These are phyloP conservation scores for Bombyx huttoni DNA, from an alignment of 2,888 invertebrate genomes.

Conservation along the genomic window DNA sequence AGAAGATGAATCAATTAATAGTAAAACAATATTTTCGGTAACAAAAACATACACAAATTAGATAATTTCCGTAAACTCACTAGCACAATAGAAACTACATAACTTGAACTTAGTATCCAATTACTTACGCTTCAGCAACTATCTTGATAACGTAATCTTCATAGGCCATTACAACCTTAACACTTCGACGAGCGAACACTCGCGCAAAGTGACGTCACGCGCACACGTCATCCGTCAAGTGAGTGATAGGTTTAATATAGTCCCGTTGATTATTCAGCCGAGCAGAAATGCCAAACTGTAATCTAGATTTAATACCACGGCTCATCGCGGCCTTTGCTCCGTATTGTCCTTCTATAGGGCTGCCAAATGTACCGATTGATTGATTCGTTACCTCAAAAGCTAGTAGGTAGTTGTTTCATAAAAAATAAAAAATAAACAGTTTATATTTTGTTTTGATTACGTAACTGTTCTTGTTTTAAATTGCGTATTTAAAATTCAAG, in stretches of 20 bases:
- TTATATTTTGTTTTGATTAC: not conserved
- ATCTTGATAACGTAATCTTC: not conserved
- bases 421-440: too few relatives aligned
- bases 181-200: not conserved
- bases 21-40: not conserved
- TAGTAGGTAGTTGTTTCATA: too few relatives aligned
- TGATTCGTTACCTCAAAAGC: not conserved
- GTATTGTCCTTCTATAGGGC: conserved; percentile 23
- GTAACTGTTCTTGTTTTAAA: not conserved
- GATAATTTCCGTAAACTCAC: not conserved
- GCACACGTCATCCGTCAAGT: conserved; percentile 51
- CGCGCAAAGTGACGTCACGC: conserved; percentile 33
- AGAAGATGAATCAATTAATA: not conserved
- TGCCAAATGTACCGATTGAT: not conserved
- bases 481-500: not conserved
- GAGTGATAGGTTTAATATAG: conserved; percentile 69
- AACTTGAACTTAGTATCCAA: not conserved
- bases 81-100: not conserved
- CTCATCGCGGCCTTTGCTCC: conserved; percentile 41
- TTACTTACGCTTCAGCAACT: not conserved
- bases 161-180: not conserved
- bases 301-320: conserved; percentile 67
- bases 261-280: conserved; percentile 61
- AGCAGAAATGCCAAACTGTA: conserved; percentile 62
- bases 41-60: not conserved